Evolutionary conservation across 30 jellyfish, hydroid and myxozoan species (phyloP), one percentile per base, ranked within the genome.

Genomic region (Haliclystus octoradiatus): DNA sequence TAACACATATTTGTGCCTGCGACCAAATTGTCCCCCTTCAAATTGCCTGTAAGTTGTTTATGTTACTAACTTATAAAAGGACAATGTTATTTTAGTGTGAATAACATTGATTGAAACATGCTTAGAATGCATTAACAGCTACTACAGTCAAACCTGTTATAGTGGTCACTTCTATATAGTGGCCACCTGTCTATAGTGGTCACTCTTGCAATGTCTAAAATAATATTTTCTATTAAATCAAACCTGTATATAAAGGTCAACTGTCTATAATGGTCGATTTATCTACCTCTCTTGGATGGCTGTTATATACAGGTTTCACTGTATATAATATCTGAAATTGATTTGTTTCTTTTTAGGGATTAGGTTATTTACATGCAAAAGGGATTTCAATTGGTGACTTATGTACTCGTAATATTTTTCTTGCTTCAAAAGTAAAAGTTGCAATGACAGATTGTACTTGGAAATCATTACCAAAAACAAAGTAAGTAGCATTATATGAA

Each of bases 291-390:
- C 57, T 5, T 9, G 19, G 57, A 5, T 40, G 57, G 19, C 19
- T 19, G 57, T 40, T 40, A 40, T 40, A 40, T 9, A 40, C 57
- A 40, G 57, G 57, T 40, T 40, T 40, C 57, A 40, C 57, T 40
- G 57, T 40, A 40, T 9, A 9, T 40, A 19, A 40, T 40, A 5
- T 40, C 19, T 40, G 14, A 40, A 5, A 40, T 5, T 40, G 57
- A 5, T 40, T 40, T 40, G 57, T 25, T 26, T 0, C 2, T 70
- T 50, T 35, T 7, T 52, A 22, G 23, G 95, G 95, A 1, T 67
- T 83, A 85, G 90, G 87, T 29, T 83, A 83, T 75, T 53, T 83
- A n/a, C 95, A 83, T 46, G 91, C 95, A 14, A 83, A 75, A 65
- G 87, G 80, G 52, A 75, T 83, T 25, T 78, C 88, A 25, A 70